Conservation (phyloP, 1,140 invertebrate genomes). For the Anastrepha obliqua region DNA sequence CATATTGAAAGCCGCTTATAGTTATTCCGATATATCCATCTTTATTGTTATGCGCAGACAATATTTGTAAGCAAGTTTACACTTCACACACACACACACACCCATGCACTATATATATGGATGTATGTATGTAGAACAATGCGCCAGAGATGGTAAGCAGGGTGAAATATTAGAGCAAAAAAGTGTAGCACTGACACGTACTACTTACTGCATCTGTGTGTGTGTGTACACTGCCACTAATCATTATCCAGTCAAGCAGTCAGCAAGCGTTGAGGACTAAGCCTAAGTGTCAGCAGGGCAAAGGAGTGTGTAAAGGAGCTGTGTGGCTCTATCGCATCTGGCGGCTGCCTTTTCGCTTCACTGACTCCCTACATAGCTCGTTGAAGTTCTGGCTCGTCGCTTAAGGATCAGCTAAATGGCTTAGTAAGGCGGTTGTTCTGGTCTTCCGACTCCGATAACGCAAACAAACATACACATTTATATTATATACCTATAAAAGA, state of each 20-base stretch:
- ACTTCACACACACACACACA: slow-evolving; percentile 5
- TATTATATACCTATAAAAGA: neutral
- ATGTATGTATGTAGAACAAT: neutral
- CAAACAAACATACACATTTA: neutral
- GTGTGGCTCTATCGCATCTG: slow-evolving; percentile 36
- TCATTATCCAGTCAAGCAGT: slow-evolving; percentile 51
- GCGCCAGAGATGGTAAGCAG: neutral
- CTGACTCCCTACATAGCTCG: neutral
- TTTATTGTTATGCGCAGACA: slow-evolving; percentile 45
- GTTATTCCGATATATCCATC: slow-evolving; percentile 39
- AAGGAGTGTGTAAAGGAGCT: slow-evolving; percentile 33
- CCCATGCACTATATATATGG: too few relatives aligned
- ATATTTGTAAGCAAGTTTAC: slow-evolving; percentile 51
- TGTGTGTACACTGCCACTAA: neutral
- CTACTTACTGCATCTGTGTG: neutral
- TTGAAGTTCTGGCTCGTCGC: slow-evolving; percentile 7
- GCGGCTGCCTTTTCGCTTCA: slow-evolving; percentile 42
- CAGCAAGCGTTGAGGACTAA: neutral
- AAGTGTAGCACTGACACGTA: slow-evolving; percentile 43
- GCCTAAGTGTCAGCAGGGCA: slow-evolving; percentile 45
- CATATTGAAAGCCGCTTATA: slow-evolving; percentile 45
- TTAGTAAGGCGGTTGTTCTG: slow-evolving; percentile 42
- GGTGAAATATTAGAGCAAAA: slow-evolving; percentile 43
- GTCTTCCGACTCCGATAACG: slow-evolving; percentile 16
- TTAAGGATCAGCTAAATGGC: slow-evolving; percentile 49